A percentile compares a stretch with the other conserved stretches of the same genome.
Evolutionary conservation across 2,113 vertebrate species (phyloP).

Genomic region (Hucho hucho): DNA sequence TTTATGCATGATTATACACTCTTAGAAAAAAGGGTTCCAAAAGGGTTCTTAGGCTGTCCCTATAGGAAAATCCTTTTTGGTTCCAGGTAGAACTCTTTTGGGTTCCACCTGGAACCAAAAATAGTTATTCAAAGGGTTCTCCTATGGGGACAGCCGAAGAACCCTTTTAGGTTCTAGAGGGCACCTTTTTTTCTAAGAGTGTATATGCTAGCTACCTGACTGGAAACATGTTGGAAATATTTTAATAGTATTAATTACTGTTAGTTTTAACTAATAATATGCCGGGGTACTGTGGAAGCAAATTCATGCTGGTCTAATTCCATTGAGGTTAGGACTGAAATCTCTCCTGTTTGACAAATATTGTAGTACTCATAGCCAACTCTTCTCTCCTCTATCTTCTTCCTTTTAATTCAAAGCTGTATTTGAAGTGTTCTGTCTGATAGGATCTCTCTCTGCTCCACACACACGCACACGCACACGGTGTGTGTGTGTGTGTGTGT

Average conservation of each 20-base stretch:
- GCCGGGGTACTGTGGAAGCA: background rate
- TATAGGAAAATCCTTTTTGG: too few relatives aligned
- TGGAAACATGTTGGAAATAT: background rate
- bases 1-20: background rate
- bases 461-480: background rate
- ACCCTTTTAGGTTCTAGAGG: too few relatives aligned
- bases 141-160: too few relatives aligned
- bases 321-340: background rate
- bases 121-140: too few relatives aligned
- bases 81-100: too few relatives aligned
- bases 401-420: conserved; percentile 63
- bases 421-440: conserved; percentile 61
- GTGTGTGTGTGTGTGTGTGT: too few relatives aligned
- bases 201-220: background rate
- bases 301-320: background rate
- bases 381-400: conserved; percentile 39
- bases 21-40: too few relatives aligned
- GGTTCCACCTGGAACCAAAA: too few relatives aligned
- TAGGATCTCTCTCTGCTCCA: conserved; percentile 41
- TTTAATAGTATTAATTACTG: background rate
- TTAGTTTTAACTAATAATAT: background rate
- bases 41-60: too few relatives aligned
- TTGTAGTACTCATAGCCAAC: conserved; percentile 35
- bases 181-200: too few relatives aligned
- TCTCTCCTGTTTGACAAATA: conserved; percentile 25